Conservation (phyloP, 2,113 vertebrate genomes). For the Cyphomyrus plagiostoma region DNA sequence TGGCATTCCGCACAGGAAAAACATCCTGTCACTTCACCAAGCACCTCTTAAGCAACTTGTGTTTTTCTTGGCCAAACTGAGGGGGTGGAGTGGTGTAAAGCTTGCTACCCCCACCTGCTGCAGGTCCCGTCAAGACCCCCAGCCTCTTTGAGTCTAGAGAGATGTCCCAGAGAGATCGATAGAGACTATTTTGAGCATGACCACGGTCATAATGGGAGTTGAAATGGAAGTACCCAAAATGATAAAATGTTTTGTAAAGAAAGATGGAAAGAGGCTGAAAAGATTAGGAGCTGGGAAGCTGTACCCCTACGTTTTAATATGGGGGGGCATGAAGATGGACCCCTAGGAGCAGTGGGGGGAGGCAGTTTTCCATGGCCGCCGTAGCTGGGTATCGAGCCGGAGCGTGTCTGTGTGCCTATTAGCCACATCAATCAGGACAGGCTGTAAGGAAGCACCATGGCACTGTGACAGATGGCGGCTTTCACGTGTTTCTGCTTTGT, state of each 20-base stretch:
- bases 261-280: neutral
- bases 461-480: slow-evolving; percentile 24
- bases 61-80: neutral
- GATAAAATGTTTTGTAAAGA: neutral
- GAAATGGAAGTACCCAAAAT: neutral
- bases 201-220: neutral
- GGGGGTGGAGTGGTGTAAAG: neutral
- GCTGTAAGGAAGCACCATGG: neutral
- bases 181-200: neutral
- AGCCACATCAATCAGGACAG: slow-evolving; percentile 5
- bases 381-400: slow-evolving; percentile 12
- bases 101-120: neutral
- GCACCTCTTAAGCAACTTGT: neutral
- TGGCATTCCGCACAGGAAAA: neutral
- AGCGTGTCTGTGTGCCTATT: slow-evolving; percentile 14
- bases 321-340: neutral
- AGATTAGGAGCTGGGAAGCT: neutral
- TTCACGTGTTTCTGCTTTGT: neutral
- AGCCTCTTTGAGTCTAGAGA: neutral
- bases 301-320: neutral
- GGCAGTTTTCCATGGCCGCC: neutral
- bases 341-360: neutral
- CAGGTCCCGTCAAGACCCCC: neutral
- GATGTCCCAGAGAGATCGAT: neutral
- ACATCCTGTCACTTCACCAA: neutral